phyloP scores from a whole-genome alignment of 2,888 invertebrate species.

The Limenitis camilla region DNA sequence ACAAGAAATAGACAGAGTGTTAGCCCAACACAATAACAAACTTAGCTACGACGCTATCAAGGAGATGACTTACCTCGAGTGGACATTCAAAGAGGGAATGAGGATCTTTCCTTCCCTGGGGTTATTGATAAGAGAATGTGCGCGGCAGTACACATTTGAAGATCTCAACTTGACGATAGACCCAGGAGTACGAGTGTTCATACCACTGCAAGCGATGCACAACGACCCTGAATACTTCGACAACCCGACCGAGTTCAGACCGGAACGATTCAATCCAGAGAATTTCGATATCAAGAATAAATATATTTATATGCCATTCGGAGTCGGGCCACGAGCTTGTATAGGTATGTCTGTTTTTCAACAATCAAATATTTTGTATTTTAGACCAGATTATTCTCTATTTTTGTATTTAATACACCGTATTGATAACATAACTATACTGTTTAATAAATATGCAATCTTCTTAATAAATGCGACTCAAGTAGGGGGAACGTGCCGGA shows the following conservation, averaged over 20 bases:
- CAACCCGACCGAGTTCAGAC: conserved; percentile 40
- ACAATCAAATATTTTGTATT: neutral
- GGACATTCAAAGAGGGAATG: conserved; percentile 48
- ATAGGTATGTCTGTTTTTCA: conserved; percentile 41
- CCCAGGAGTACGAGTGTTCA: conserved; percentile 37
- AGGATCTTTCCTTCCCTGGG: conserved; percentile 54
- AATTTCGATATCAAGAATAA: conserved; percentile 33
- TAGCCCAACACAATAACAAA: conserved; percentile 34
- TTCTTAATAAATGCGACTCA: too few relatives aligned
- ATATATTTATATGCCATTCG: conserved; percentile 50
- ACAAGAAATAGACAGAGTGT: conserved; percentile 40
- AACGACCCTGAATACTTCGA: conserved; percentile 47
- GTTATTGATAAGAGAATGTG: conserved; percentile 38
- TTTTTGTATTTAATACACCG: too few relatives aligned
- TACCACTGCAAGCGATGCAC: conserved; percentile 40
- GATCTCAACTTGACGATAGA: conserved; percentile 42
- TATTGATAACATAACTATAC: too few relatives aligned
- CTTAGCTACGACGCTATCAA: conserved; percentile 48
- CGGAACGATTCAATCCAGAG: conserved; percentile 44
- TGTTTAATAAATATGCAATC: too few relatives aligned
- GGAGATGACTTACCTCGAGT: conserved; percentile 52
- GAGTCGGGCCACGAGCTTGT: conserved; percentile 52
- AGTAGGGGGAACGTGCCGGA: too few relatives aligned
- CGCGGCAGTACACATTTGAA: conserved; percentile 39
- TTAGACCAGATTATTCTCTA: too few relatives aligned